Evolutionary conservation across 2,888 invertebrate species (phyloP), one percentile per base, ranked within the genome.

Genomic region (Stenotaenia linearis): DNA sequence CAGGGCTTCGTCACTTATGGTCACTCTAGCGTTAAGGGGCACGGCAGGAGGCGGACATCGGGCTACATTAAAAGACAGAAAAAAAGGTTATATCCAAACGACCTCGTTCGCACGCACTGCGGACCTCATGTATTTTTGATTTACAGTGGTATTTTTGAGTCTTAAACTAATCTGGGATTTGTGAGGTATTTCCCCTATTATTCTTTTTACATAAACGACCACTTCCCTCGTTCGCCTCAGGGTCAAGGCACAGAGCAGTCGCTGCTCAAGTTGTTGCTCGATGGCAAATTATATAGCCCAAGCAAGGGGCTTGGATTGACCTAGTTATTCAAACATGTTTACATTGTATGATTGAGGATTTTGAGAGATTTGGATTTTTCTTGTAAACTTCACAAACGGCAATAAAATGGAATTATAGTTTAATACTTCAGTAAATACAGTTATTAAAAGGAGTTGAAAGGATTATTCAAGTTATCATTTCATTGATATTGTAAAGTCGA

Each of bases 21-120:
- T 87, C 77, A 95, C 92, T 85, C 90, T 90, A 80, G 95, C 92
- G 87, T 95, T 95, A 80, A 92, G 88, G 23, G 95, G 94, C 83
- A 95, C 92, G 15, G 94, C 92, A 30, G 95, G 95, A 84, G 93
- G 93, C 32, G 94, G 94, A 86, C 95, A 95, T 84, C 75, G 78
- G 69, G 69, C 69, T 69, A 28, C 69, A 25, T 25, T 28, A 6
- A 18, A 18, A 50, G 35, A 75, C 21, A 45, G n/a, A 45, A 50
- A 50, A 50, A 50, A 50, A 69, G 69, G 69, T 69, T 69, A n/a
- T n/a, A 69, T 69, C 15, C 69, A 23, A 28, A 28, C 25, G 69
- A 69, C 69, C 69, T 69, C 69, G 69, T 69, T 69, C 25, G 69
- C 69, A 69, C 69, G 69, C 69, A 69, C 69, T 28, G 6, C 12